Percentiles rank a stretch among this genome's conserved stretches.
Evolutionary conservation across 2,113 vertebrate species (phyloP).

Genomic region (Alectura lathami): DNA sequence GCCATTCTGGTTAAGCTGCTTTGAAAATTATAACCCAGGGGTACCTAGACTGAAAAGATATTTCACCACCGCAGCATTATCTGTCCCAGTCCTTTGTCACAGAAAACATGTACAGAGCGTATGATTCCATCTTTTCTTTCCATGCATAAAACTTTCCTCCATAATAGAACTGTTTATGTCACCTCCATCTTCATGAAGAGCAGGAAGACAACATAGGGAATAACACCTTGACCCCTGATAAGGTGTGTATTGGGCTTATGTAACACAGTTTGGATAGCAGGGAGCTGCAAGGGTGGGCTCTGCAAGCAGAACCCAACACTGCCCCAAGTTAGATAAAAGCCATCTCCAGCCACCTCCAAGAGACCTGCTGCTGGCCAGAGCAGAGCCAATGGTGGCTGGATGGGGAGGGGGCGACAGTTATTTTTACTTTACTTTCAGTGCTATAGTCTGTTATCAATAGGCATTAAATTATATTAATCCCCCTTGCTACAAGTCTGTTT

Average conservation of each 20-base stretch:
- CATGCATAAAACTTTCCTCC: too few relatives aligned
- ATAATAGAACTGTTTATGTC: not conserved
- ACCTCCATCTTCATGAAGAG: not conserved
- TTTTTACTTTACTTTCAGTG: not conserved
- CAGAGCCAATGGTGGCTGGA: not conserved
- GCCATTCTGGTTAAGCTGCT: not conserved
- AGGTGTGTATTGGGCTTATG: not conserved
- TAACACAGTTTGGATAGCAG: not conserved
- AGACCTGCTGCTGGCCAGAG: not conserved
- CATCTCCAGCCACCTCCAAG: not conserved
- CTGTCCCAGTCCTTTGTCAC: not conserved
- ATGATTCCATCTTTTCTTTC: not conserved
- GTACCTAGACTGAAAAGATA: not conserved
- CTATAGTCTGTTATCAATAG: not conserved
- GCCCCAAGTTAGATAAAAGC: not conserved
- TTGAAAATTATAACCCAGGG: not conserved
- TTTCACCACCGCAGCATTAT: constrained; percentile 8
- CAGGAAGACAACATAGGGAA: not conserved
- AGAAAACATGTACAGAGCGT: not conserved
- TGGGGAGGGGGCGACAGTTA: too few relatives aligned
- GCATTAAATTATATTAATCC: not conserved
- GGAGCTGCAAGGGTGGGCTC: not conserved
- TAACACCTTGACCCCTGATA: not conserved
- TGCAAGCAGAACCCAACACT: not conserved
- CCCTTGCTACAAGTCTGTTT: too few relatives aligned